Conservation (phyloP, 2,797 vertebrate species). For the Otolemur crassicaudatus region DNA sequence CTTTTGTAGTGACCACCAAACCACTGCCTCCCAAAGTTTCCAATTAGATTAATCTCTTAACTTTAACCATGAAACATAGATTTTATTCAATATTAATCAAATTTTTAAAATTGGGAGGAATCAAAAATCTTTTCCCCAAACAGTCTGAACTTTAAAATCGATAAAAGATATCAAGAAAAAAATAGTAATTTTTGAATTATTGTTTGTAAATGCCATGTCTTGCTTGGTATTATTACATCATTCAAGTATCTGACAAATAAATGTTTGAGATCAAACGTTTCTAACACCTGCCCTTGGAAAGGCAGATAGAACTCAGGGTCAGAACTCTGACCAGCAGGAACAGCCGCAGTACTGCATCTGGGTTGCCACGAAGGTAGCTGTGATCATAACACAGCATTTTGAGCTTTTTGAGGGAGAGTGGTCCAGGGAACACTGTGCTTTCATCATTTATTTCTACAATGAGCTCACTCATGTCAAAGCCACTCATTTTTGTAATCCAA, state of each 20-base stretch:
- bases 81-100: neutral
- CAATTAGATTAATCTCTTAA: neutral
- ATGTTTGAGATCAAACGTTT: neutral
- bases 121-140: neutral
- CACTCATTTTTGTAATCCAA: neutral
- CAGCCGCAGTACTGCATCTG: neutral
- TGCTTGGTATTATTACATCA: neutral
- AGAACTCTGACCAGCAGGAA: fast-evolving
- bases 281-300: neutral
- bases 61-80: neutral
- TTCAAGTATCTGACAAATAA: neutral
- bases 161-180: neutral
- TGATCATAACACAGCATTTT: fast-evolving
- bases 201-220: neutral
- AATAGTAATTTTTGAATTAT: neutral
- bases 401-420: neutral
- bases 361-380: fast-evolving
- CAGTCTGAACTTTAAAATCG: neutral
- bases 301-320: neutral
- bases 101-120: neutral
- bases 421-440: neutral
- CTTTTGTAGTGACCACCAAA: neutral
- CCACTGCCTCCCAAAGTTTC: neutral
- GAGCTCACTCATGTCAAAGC: neutral
- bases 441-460: neutral